Evolutionary conservation across 2,888 invertebrate genomes (phyloP).

Genomic region (Eupithecia exiguata): DNA sequence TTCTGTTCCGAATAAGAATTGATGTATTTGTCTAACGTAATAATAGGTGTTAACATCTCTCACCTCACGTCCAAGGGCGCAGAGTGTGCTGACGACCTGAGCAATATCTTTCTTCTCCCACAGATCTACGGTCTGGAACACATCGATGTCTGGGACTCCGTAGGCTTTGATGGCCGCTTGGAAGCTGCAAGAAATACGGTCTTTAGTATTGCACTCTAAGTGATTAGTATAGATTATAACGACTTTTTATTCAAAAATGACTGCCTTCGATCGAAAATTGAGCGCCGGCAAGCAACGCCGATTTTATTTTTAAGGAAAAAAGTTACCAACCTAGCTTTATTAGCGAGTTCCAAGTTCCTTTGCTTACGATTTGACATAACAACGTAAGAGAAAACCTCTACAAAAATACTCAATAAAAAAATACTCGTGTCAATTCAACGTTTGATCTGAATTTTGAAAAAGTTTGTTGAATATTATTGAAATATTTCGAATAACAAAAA

Average conservation of each 20-base stretch:
- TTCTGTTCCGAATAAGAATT: background rate
- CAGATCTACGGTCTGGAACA: conserved; percentile 98
- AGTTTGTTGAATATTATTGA: background rate
- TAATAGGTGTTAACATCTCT: background rate
- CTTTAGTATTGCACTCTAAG: background rate
- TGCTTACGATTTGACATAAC: background rate
- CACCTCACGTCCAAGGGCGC: conserved; percentile 93
- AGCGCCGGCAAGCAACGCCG: background rate
- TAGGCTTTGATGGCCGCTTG: conserved; percentile 93
- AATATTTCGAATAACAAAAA: background rate
- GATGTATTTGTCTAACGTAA: background rate
- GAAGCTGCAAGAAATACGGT: conserved; percentile 83
- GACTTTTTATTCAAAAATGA: background rate
- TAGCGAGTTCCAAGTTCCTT: background rate
- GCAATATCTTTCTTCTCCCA: conserved; percentile 97
- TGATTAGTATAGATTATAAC: background rate
- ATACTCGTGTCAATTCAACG: background rate
- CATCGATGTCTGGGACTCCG: conserved; percentile 95
- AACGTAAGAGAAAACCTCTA: too few species aligned
- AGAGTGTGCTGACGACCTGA: conserved; percentile 92
- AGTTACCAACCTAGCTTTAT: background rate
- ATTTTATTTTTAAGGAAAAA: background rate
- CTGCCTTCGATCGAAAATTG: background rate
- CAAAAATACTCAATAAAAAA: too few species aligned
- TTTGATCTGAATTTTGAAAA: background rate